Percentiles rank a stretch among this genome's conserved stretches.
These are phyloP conservation scores for Camelus bactrianus DNA, from an alignment of 2,113 vertebrate species.

Conservation along the genomic window DNA sequence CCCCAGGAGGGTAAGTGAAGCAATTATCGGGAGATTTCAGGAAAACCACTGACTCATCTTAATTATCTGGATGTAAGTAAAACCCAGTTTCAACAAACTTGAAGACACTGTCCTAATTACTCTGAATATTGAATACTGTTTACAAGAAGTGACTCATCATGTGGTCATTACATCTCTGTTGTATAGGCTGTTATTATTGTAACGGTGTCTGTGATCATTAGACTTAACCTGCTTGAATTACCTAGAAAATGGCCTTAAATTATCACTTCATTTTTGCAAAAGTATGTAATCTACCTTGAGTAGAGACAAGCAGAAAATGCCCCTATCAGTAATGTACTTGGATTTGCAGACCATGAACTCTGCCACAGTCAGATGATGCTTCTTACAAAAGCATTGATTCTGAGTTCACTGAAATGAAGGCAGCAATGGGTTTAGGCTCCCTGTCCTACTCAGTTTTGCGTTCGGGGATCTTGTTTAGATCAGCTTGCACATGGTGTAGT, in stretches of 20 bases:
- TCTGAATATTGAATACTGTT: conserved; percentile 52
- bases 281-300: neutral
- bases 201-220: neutral
- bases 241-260: conserved; percentile 47
- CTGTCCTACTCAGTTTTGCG: neutral
- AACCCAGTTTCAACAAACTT: conserved; percentile 69
- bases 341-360: conserved; percentile 28
- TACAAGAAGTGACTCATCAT: conserved; percentile 40
- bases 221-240: conserved; percentile 37
- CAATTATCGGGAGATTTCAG: conserved; percentile 56
- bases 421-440: neutral
- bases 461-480: neutral
- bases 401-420: neutral
- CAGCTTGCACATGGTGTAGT: neutral
- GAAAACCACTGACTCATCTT: conserved; percentile 72
- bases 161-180: neutral
- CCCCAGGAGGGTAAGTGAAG: conserved; percentile 31
- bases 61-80: conserved; percentile 68
- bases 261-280: conserved; percentile 5
- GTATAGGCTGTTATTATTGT: neutral
- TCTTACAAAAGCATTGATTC: neutral
- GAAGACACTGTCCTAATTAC: conserved; percentile 44
- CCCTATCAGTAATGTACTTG: neutral
- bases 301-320: conserved; percentile 25
- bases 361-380: neutral